These are phyloP conservation scores for Astur gentilis DNA, from an alignment of 2,113 vertebrate genomes.

Conservation along the genomic window DNA sequence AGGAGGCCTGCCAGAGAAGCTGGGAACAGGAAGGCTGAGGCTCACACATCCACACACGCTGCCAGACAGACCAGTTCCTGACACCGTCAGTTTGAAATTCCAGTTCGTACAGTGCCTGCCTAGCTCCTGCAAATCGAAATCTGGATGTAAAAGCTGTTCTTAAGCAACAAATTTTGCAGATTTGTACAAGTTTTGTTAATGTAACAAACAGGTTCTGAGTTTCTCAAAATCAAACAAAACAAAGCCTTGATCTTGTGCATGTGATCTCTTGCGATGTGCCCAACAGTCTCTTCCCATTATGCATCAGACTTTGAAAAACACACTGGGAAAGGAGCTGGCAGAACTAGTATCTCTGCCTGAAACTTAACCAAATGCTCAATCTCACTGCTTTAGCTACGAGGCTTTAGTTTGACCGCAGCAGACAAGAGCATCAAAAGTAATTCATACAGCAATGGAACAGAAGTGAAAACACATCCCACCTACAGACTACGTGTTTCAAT, in stretches of 20 bases:
- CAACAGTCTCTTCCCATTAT: not conserved
- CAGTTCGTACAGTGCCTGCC: not conserved
- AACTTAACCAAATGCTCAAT: not conserved
- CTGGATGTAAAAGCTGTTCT: not conserved
- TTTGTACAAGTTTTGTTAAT: not conserved
- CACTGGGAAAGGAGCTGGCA: not conserved
- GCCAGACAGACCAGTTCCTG: not conserved
- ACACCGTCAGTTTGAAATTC: not conserved
- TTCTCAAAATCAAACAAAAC: not conserved
- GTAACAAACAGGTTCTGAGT: not conserved
- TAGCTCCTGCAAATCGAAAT: not conserved
- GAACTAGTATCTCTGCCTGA: not conserved
- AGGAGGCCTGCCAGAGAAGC: not conserved
- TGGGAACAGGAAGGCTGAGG: not conserved
- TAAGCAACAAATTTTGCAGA: not conserved
- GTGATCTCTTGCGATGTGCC: fast-evolving
- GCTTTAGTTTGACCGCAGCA: not conserved
- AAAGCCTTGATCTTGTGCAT: not conserved
- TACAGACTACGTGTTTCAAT: not conserved
- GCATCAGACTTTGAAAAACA: not conserved
- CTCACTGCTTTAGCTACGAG: not conserved
- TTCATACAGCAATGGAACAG: not conserved
- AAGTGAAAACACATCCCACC: not conserved
- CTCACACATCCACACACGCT: not conserved
- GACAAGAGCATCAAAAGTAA: not conserved